Base-by-base conservation (phyloP, 64 coral and sea anemone species). In the Pocillopora damicornis region DNA sequence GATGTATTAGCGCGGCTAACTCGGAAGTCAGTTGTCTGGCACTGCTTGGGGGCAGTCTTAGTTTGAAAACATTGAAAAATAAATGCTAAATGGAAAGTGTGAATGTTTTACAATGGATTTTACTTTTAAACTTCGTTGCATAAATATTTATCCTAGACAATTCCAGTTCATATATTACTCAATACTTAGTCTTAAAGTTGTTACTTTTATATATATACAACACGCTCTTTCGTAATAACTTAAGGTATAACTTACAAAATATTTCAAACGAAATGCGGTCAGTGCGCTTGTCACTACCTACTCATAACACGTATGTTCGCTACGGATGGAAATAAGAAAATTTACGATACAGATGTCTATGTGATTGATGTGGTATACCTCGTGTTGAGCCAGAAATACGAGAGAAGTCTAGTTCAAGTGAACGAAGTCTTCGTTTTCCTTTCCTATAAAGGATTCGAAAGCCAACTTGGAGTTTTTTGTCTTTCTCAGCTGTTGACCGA, bases 81-180 rank as follows among this genome's bases (percentile, higher is more conserved):
- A 30, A 71, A 71, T 25, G 18, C n/a, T 11, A 0, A 25, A 71
- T 22, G 22, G n/a, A 25, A 23, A 11, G 72, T 72, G 38, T n/a
- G 58, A 57, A 73, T n/a, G 13, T 67, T 42, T 2, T 23, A 71
- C 11, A 37, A 72, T 10, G 2, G 22, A 11, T 51, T 85, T 85
- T 73, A 85, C 72, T 85, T 73, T 30, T 66, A 59, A 85, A 85
- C 81, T 85, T 85, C 22, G 25, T 56, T 85, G 45, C 57, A 85
- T 85, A 85, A 85, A 85, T 85, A 73, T 15, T 37, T 85, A 20
- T 56, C 15, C 64, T 13, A 72, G 15, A n/a, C 22, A 85, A 36
- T 11, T 68, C 16, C 64, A 26, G 13, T n/a, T 73, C 51, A 85
- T 85, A 85, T 72, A 85, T 85, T 85, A 72, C 81, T 58, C 18